These are phyloP conservation scores for Litocranius walleri DNA, from an alignment of 2,113 vertebrate genomes.

Conservation along the genomic window DNA sequence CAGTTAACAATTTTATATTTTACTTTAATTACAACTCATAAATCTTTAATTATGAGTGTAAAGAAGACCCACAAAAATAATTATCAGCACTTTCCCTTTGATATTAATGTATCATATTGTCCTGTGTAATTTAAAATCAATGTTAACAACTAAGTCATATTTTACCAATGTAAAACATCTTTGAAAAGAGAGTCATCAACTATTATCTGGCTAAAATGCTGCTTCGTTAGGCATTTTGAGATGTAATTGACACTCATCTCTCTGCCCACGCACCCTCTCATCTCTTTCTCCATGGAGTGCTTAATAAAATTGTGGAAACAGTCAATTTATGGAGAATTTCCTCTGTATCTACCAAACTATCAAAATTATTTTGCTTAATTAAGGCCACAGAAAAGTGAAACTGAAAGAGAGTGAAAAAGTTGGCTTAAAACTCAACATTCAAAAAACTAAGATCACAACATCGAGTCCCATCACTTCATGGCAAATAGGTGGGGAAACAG, in stretches of 20 bases:
- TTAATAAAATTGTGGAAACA: background rate
- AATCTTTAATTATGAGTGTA: background rate
- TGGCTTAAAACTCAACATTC: background rate
- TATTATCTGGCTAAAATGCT: background rate
- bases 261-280: background rate
- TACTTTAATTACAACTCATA: conserved; percentile 30
- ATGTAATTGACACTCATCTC: background rate
- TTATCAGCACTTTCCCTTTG: background rate
- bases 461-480: background rate
- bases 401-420: background rate
- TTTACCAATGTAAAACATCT: conserved; percentile 18
- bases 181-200: background rate
- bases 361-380: conserved; percentile 10
- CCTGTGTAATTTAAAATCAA: background rate
- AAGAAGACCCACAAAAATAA: conserved; percentile 1
- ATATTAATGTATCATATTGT: background rate
- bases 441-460: background rate
- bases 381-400: background rate
- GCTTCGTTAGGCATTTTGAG: background rate
- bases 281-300: background rate
- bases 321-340: background rate
- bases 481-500: background rate
- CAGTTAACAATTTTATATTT: conserved; percentile 17
- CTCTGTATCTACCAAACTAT: background rate
- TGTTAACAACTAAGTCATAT: background rate